Evolutionary conservation across 1,140 invertebrate genomes (phyloP).

Genomic region (Globodera rostochiensis): DNA sequence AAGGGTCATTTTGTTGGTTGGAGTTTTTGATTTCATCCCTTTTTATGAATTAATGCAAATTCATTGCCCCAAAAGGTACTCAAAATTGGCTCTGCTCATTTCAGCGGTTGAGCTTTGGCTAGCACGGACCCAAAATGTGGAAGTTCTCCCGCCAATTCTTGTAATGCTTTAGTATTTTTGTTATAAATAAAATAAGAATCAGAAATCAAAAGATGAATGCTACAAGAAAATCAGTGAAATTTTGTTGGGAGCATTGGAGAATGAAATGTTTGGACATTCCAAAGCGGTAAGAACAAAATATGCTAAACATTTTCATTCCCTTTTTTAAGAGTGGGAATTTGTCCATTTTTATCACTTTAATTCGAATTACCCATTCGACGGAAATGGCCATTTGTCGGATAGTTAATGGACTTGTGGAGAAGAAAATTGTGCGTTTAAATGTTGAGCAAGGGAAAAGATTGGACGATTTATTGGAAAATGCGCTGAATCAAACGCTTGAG

Average conservation of each 20-base stretch:
- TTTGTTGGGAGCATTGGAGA: neutral
- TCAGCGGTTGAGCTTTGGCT: slow-evolving; percentile 33
- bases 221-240: slow-evolving; percentile 29
- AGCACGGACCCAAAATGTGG: neutral
- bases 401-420: slow-evolving; percentile 26
- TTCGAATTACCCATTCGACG: slow-evolving; percentile 29
- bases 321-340: slow-evolving; percentile 8
- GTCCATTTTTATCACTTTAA: slow-evolving; percentile 6
- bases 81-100: slow-evolving; percentile 31
- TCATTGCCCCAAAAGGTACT: slow-evolving; percentile 31
- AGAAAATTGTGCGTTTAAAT: neutral
- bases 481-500: slow-evolving; percentile 3
- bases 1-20: slow-evolving; percentile 20
- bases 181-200: neutral
- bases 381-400: slow-evolving; percentile 31
- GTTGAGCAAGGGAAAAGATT: neutral
- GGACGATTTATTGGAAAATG: slow-evolving; percentile 28
- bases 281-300: neutral
- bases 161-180: neutral
- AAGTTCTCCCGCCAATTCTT: neutral
- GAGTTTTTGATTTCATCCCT: neutral
- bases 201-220: slow-evolving; percentile 30
- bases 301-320: neutral
- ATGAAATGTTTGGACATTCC: slow-evolving; percentile 3
- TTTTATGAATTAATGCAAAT: neutral